Conservation (phyloP, 1,140 invertebrate species). For the Meteorus sp. region DNA sequence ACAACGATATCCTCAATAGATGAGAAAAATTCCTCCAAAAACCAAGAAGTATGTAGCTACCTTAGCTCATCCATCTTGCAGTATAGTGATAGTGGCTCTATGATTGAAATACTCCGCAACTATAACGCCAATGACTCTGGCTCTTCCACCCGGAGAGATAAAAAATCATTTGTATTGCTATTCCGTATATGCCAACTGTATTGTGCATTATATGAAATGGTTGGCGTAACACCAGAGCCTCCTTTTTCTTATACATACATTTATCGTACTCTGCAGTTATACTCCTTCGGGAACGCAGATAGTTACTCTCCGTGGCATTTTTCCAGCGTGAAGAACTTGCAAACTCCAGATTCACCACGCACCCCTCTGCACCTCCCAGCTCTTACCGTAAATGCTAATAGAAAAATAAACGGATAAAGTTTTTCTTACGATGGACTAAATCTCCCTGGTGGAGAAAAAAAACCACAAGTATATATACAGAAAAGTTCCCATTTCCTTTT, state of each 20-base stretch:
- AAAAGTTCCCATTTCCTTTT: too few species aligned
- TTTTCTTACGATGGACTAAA: slow-evolving; percentile 37
- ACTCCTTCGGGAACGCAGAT: slow-evolving; percentile 12
- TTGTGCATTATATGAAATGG: slow-evolving; percentile 21
- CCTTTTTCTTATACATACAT: too few species aligned
- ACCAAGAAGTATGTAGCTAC: too few species aligned
- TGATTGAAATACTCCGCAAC: too few species aligned
- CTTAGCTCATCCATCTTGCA: too few species aligned
- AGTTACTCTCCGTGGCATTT: slow-evolving; percentile 17
- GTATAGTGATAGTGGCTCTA: too few species aligned
- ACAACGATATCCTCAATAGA: too few species aligned
- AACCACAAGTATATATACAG: neutral
- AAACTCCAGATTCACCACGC: slow-evolving; percentile 27
- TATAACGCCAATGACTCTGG: too few species aligned
- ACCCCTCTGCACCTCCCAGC: too few species aligned
- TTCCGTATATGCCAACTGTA: neutral
- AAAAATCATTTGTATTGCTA: slow-evolving; percentile 20
- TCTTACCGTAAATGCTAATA: slow-evolving; percentile 43
- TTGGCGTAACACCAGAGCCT: slow-evolving; percentile 8
- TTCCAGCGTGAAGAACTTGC: slow-evolving; percentile 22
- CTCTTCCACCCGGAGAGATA: too few species aligned
- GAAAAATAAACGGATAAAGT: slow-evolving; percentile 48
- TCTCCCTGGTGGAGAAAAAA: slow-evolving; percentile 27
- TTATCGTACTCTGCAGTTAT: slow-evolving; percentile 3
- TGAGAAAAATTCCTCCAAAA: too few species aligned